Evolutionary conservation across 2,797 vertebrate genomes (phyloP).

Genomic region (Mionectes olivaceus): DNA sequence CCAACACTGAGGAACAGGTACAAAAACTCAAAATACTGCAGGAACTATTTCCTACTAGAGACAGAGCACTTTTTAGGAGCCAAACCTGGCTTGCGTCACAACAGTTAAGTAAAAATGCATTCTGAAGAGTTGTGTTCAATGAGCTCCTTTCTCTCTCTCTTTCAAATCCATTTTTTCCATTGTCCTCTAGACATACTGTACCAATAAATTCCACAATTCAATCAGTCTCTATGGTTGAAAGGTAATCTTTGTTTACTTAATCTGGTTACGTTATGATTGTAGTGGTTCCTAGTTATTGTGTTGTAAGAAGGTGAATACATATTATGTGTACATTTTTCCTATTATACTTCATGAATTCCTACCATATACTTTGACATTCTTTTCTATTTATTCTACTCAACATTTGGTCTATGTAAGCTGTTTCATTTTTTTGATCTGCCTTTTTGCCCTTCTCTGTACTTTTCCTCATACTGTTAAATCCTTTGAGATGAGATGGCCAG

Average conservation of each 20-base stretch:
- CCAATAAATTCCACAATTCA: not conserved
- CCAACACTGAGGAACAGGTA: not conserved
- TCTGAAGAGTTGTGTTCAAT: not conserved
- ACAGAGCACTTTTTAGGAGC: not conserved
- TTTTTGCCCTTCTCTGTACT: slow-evolving; percentile 5
- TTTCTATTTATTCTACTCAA: not conserved
- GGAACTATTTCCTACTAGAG: not conserved
- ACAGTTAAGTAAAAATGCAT: not conserved
- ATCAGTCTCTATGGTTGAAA: not conserved
- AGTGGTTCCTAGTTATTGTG: not conserved
- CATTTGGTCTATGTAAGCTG: not conserved
- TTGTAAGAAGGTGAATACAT: not conserved
- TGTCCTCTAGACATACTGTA: not conserved
- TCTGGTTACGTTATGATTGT: not conserved
- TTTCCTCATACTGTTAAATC: slow-evolving; percentile 13
- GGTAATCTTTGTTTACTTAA: not conserved
- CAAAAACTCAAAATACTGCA: not conserved
- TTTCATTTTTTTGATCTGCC: not conserved
- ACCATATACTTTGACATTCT: not conserved
- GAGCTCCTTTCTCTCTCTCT: not conserved
- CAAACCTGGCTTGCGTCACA: not conserved
- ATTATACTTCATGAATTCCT: not conserved
- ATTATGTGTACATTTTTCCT: not conserved
- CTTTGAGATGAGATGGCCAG: not conserved
- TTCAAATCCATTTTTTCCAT: not conserved